phyloP scores from a whole-genome alignment of 2,797 vertebrate genomes.

The Sciurus carolinensis region DNA sequence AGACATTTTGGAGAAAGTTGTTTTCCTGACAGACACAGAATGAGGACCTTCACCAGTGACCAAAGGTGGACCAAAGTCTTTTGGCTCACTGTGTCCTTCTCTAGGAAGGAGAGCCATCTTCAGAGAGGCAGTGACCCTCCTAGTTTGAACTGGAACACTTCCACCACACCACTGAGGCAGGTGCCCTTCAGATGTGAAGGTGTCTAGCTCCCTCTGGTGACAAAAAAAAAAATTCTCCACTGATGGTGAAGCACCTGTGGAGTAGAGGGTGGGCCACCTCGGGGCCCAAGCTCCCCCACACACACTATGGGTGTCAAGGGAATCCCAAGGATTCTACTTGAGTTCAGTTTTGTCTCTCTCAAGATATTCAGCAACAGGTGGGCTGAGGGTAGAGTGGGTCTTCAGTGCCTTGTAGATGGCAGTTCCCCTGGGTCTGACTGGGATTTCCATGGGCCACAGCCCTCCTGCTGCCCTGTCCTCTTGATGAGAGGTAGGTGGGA shows the following conservation, averaged over 20 bases:
- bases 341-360: not conserved
- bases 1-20: not conserved
- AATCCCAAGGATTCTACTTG: not conserved
- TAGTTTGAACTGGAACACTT: not conserved
- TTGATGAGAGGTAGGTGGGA: not conserved
- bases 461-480: not conserved
- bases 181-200: not conserved
- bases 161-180: rapidly evolving
- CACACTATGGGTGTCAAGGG: rapidly evolving
- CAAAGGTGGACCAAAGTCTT: too few species aligned
- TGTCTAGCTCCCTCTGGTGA: constrained; percentile 72
- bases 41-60: not conserved
- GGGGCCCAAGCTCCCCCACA: too few species aligned
- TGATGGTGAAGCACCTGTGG: not conserved
- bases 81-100: not conserved
- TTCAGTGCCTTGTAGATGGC: not conserved
- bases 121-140: not conserved
- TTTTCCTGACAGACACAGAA: not conserved
- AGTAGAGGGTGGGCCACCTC: not conserved
- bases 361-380: rapidly evolving
- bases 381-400: not conserved
- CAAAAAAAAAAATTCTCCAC: not conserved
- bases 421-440: not conserved
- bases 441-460: not conserved
- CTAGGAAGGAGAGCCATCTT: rapidly evolving